Evolutionary conservation across 2,797 vertebrate genomes (phyloP).

Genomic region (Todus mexicanus): DNA sequence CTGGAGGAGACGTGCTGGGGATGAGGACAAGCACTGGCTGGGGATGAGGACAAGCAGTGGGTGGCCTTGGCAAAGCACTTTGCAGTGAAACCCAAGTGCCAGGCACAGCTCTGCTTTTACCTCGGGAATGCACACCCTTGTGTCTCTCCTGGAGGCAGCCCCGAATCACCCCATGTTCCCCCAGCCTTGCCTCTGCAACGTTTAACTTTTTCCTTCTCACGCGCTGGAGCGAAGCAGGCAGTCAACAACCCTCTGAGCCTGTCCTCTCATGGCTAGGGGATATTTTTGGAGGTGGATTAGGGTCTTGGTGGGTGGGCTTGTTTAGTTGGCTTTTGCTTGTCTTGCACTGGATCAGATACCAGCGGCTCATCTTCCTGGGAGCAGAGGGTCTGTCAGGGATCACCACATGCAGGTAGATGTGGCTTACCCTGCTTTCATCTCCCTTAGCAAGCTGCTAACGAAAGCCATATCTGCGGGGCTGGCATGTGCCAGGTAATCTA

Average conservation of each 20-base stretch:
- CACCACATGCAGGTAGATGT: not conserved
- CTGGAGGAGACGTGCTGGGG: not conserved
- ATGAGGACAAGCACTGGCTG: not conserved
- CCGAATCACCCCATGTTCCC: not conserved
- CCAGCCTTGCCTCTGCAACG: accelerated
- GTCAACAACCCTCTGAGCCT: not conserved
- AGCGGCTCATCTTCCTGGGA: not conserved
- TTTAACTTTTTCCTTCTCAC: not conserved
- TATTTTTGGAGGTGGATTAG: slow-evolving; percentile 10
- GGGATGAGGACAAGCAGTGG: too few relatives aligned
- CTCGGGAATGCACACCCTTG: not conserved
- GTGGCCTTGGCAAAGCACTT: not conserved
- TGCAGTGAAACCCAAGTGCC: not conserved
- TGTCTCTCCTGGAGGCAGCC: not conserved
- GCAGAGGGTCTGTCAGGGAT: not conserved
- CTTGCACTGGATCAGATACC: not conserved
- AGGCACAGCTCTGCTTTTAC: not conserved
- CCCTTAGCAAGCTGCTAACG: not conserved
- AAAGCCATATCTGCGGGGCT: not conserved
- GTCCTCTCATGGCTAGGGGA: not conserved
- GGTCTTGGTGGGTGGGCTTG: not conserved
- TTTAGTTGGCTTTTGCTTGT: not conserved
- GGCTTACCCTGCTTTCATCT: not conserved
- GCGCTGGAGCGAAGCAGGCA: not conserved
- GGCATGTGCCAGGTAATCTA: not conserved